These are phyloP conservation scores for Pogonomyrmex barbatus DNA, from an alignment of 1,140 invertebrate genomes.

Conservation along the genomic window DNA sequence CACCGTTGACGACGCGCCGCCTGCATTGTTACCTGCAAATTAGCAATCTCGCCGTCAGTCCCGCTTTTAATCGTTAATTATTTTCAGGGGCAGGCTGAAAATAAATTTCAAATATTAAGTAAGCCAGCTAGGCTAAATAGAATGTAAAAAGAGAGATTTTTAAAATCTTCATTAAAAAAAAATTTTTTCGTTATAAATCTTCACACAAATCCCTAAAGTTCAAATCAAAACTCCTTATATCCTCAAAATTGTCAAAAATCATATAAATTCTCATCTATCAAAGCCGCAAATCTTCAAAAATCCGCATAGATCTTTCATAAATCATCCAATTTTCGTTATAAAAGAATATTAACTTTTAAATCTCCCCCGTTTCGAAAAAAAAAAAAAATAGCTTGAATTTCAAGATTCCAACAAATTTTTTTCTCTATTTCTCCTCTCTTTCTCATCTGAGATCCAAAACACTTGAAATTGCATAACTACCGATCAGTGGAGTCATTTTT, in stretches of 20 bases:
- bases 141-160: background rate
- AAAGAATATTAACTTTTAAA: background rate
- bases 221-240: background rate
- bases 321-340: background rate
- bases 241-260: background rate
- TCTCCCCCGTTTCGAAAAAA: background rate
- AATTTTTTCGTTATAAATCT: background rate
- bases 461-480: constrained; percentile 4
- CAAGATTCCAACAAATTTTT: background rate
- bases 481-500: background rate
- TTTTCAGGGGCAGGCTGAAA: background rate
- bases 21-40: constrained; percentile 72
- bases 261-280: background rate
- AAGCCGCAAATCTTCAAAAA: background rate
- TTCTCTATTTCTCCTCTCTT: background rate
- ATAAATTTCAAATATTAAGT: background rate
- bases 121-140: background rate
- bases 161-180: background rate
- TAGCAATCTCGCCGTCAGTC: constrained; percentile 3
- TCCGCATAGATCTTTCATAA: background rate
- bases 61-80: background rate
- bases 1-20: constrained; percentile 78
- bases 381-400: constrained; percentile 3
- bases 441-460: background rate
- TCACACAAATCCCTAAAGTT: background rate